Conservation (phyloP, 2,888 invertebrate species). For the Theristus sp. region DNA sequence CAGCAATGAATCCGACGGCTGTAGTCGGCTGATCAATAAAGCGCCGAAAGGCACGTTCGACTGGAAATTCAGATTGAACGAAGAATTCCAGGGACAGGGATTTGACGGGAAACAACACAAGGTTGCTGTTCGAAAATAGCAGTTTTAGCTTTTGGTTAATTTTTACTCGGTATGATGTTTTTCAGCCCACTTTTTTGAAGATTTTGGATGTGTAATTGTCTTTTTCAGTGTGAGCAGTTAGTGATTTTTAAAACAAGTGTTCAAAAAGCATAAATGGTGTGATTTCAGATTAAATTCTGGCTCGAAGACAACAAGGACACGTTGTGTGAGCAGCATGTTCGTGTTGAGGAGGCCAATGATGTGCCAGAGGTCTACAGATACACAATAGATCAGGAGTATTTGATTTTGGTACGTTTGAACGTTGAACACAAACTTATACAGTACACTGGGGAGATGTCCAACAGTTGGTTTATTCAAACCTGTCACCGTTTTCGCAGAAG, state of each 20-base stretch:
- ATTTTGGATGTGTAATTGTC: too few relatives aligned
- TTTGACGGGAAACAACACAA: constrained; percentile 1
- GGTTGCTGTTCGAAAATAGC: too few relatives aligned
- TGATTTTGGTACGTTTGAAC: neutral
- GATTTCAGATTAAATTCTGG: neutral
- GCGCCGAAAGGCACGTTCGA: neutral
- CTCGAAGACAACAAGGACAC: neutral
- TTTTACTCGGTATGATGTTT: too few relatives aligned
- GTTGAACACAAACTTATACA: too few relatives aligned
- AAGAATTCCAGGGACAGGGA: neutral
- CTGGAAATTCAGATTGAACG: neutral
- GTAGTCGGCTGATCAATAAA: neutral
- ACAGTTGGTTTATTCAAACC: too few relatives aligned
- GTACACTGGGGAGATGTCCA: too few relatives aligned
- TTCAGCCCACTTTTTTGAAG: too few relatives aligned
- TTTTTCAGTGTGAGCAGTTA: too few relatives aligned
- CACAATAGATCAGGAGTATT: neutral
- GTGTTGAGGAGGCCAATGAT: neutral
- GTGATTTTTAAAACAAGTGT: too few relatives aligned
- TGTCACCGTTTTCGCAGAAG: too few relatives aligned
- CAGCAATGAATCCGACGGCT: neutral
- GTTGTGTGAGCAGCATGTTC: neutral
- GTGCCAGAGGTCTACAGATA: neutral
- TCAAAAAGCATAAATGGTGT: too few relatives aligned
- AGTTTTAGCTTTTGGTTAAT: too few relatives aligned